Percentiles rank a stretch among this genome's conserved stretches.
These are phyloP conservation scores for Bovichtus variegatus DNA, from an alignment of 2,797 vertebrate genomes.

Conservation along the genomic window DNA sequence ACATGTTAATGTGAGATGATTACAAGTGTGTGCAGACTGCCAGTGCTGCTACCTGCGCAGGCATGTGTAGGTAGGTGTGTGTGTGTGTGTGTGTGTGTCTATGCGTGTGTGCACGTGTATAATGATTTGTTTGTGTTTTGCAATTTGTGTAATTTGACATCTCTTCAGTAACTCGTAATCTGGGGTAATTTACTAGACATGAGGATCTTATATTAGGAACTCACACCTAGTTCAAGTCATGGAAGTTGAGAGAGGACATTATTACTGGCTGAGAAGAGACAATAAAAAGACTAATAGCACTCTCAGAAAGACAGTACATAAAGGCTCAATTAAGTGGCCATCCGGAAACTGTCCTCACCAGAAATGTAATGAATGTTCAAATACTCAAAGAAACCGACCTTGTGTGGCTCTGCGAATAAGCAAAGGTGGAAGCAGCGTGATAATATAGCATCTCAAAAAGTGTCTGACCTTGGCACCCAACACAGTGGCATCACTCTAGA, in stretches of 20 bases:
- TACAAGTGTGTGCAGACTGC: conserved; percentile 19
- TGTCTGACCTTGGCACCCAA: not conserved
- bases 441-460: not conserved
- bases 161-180: no score
- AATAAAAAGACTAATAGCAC: conserved; percentile 13
- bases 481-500: not conserved
- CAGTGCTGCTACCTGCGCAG: conserved; percentile 7
- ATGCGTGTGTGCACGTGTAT: not conserved
- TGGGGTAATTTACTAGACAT: not conserved
- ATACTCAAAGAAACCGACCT: not conserved
- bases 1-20: conserved; percentile 26
- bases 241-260: not conserved
- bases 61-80: not conserved
- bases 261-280: not conserved
- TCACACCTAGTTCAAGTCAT: not conserved
- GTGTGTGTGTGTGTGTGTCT: not conserved
- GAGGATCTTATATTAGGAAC: conserved; percentile 1
- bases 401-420: not conserved
- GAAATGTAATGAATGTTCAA: not conserved
- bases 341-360: not conserved
- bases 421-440: not conserved
- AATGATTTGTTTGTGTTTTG: no score
- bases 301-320: not conserved
- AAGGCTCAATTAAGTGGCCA: conserved; percentile 11
- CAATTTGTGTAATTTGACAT: conserved; percentile 6